Base-by-base conservation (phyloP, 2,888 invertebrate species). In the Plagodis dolabraria region DNA sequence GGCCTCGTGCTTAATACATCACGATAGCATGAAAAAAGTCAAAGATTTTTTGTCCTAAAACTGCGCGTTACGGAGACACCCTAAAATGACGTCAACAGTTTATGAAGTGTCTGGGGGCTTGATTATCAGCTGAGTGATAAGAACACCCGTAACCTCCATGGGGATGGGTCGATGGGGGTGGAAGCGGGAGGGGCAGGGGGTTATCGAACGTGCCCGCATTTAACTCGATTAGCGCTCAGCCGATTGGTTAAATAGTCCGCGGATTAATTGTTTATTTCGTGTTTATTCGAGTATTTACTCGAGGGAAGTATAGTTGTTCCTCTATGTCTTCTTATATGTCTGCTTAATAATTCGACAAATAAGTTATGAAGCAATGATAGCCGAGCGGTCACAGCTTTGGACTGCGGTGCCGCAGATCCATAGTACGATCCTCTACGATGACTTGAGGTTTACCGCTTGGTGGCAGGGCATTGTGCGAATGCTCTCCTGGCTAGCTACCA, bases 101-200 rank as follows among this genome's bases (percentile, higher is more conserved):
- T 72, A 79, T 80, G 75, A 77, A 82, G 78, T 83, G 81, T 77
- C 77, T 76, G 77, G 75, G 74, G 73, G 68, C 75, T 76, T 79
- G 87, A 86, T 86, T 87, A 87, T 87, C 87, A 86, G 76, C 69
- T 72, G 77, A 69, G 76, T 80, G 87, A 86, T 85, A 86, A 83
- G 73, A 61, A 60, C 66, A 56, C 74, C 64, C 66, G 59, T 10
- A 10, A 8, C 53, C 59, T 34, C 54, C 49, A 51, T 53, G 53
- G 38, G 43, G 43, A 12, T 5, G 12, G 12, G 6, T 22, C 22
- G 40, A 10, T 7, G 36, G 5, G 40, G 40, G 10, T 10, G 5
- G 40, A 40, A 40, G 10, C 2, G 40, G 10, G 40, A 40, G 40
- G 7, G 38, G 6, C 6, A 7, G 7, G 7, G 10, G 8, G 5